Percentiles rank a stretch among this genome's conserved stretches.
phyloP scores from a whole-genome alignment of 2,113 vertebrate genomes.

The Myanophis thanlyinensis region DNA sequence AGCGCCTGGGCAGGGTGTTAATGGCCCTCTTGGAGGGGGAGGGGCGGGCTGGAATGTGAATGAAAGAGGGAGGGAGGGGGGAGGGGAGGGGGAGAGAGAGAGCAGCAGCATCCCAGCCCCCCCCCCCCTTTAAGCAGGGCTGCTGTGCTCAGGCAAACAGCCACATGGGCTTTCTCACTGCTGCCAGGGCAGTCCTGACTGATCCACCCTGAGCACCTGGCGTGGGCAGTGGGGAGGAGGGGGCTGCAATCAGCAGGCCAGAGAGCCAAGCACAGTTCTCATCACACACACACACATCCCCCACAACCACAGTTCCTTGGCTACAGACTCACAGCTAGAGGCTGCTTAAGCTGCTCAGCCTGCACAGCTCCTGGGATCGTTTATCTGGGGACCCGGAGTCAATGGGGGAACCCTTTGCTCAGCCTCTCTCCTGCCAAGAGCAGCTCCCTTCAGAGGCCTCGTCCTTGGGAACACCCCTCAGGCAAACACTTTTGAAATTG shows the following conservation, averaged over 20 bases:
- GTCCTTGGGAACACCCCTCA: not conserved
- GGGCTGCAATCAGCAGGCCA: not conserved
- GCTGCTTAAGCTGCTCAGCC: not conserved
- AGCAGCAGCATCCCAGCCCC: not conserved
- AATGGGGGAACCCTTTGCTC: not conserved
- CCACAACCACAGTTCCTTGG: not conserved
- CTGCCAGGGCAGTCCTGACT: not conserved
- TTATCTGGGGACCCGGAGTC: not conserved
- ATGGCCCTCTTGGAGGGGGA: too few species aligned
- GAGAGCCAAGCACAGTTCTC: not conserved
- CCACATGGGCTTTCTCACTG: too few species aligned
- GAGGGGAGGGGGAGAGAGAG: too few species aligned
- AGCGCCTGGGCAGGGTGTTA: accelerated
- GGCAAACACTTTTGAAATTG: not conserved
- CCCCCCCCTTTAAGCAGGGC: not conserved
- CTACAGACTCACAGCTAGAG: not conserved
- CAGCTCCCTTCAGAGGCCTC: not conserved
- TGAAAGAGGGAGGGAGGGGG: too few species aligned
- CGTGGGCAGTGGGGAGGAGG: not conserved
- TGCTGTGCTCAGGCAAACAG: not conserved
- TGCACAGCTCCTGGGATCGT: not conserved
- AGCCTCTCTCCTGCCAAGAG: not conserved
- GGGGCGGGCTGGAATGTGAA: too few species aligned
- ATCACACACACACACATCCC: too few species aligned
- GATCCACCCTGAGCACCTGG: not conserved